phyloP scores from a whole-genome alignment of 1,140 invertebrate species.

The Nasonia vitripennis region DNA sequence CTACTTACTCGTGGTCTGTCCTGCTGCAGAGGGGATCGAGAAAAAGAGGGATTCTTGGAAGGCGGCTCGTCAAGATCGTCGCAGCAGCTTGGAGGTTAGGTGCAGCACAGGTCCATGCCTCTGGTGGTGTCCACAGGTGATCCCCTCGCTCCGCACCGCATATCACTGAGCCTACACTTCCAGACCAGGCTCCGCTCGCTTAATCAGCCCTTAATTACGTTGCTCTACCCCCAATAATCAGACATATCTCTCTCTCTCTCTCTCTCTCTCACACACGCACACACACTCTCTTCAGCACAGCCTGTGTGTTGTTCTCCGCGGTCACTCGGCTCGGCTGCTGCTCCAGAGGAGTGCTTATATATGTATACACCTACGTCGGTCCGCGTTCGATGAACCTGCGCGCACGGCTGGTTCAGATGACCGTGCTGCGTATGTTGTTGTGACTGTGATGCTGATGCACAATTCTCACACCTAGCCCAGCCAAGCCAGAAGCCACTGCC shows the following conservation, averaged over 20 bases:
- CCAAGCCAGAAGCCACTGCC: too few species aligned
- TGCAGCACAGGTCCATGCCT: constrained; percentile 4
- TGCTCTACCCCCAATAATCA: neutral
- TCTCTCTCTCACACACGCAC: too few species aligned
- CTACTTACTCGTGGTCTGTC: neutral
- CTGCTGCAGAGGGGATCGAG: neutral
- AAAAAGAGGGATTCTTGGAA: neutral
- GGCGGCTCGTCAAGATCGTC: neutral
- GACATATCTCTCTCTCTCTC: neutral
- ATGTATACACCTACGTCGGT: neutral
- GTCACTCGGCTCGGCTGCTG: neutral
- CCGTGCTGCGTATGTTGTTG: too few species aligned
- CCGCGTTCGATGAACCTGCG: neutral
- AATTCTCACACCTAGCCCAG: too few species aligned
- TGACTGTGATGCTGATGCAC: too few species aligned
- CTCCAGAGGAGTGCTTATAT: neutral
- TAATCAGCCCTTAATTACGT: neutral
- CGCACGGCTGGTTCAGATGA: neutral
- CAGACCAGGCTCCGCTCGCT: neutral
- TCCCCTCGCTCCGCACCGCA: neutral
- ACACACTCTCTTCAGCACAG: neutral
- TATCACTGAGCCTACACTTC: neutral
- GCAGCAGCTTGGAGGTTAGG: constrained; percentile 35
- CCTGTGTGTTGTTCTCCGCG: neutral
- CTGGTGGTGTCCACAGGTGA: neutral